Percentiles rank a stretch among this genome's conserved stretches.
Conservation (phyloP, 2,888 invertebrate species). For the Xestia sexstrigata region DNA sequence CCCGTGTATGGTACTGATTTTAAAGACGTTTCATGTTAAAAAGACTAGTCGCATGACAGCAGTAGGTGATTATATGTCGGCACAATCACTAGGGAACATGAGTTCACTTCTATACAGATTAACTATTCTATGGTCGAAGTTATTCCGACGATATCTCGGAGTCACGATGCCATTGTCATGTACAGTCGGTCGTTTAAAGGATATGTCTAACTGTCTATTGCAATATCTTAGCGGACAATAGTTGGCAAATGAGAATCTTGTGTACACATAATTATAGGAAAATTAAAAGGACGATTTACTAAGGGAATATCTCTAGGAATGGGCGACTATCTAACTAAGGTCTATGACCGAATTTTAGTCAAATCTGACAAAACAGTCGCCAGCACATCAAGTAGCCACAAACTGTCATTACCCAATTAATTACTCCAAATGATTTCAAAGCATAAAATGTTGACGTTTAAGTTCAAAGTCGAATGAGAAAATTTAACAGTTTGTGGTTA, state of each 20-base stretch:
- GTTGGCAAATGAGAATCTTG: constrained; percentile 23
- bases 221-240: constrained; percentile 30
- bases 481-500: no score
- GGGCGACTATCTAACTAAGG: background rate
- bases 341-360: background rate
- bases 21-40: no score
- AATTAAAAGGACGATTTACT: background rate
- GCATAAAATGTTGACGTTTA: no score
- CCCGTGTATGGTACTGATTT: no score
- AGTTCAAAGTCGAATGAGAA: no score
- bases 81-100: background rate
- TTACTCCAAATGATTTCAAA: no score
- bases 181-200: constrained; percentile 35
- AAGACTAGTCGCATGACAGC: no score
- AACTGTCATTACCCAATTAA: no score
- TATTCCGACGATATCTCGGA: constrained; percentile 37
- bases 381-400: no score
- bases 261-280: background rate
- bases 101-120: background rate
- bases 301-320: background rate
- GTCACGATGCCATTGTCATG: constrained; percentile 56
- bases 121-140: constrained; percentile 19
- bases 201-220: constrained; percentile 37
- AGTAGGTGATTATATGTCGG: background rate
- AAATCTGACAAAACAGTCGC: background rate